These are phyloP conservation scores for Collichthys lucidus DNA, from an alignment of 2,113 vertebrate species.

Conservation along the genomic window DNA sequence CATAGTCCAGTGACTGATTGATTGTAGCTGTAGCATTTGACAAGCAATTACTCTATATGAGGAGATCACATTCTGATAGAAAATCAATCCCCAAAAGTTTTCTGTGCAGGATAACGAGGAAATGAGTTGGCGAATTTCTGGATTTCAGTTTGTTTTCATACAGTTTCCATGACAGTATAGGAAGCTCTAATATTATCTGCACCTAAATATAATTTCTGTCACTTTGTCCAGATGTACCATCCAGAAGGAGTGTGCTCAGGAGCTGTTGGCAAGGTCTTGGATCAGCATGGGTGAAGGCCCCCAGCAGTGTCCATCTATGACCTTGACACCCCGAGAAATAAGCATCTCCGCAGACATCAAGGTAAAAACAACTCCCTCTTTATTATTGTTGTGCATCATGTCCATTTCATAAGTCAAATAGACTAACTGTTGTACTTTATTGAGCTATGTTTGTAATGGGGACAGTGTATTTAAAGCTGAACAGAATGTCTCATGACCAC, in stretches of 20 bases:
- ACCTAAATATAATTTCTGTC: slow-evolving; percentile 8
- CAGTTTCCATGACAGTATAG: background rate
- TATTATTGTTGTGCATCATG: background rate
- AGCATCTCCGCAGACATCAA: slow-evolving; percentile 85
- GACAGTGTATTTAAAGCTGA: slow-evolving; percentile 62
- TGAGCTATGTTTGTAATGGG: slow-evolving; percentile 42
- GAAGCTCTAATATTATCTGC: slow-evolving; percentile 2
- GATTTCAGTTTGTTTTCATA: background rate
- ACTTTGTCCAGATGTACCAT: slow-evolving; percentile 87
- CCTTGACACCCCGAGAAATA: slow-evolving; percentile 90
- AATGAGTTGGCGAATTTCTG: slow-evolving; percentile 5
- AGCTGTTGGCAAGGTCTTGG: slow-evolving; percentile 87
- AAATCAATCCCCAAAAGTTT: background rate
- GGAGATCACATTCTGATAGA: slow-evolving; percentile 28
- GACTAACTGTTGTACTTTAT: slow-evolving; percentile 18
- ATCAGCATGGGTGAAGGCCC: slow-evolving; percentile 87
- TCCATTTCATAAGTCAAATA: slow-evolving; percentile 9
- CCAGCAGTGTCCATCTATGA: slow-evolving; percentile 92
- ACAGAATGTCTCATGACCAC: slow-evolving; percentile 6
- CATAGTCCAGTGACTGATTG: background rate
- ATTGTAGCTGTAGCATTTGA: slow-evolving; percentile 22
- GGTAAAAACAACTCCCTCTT: slow-evolving; percentile 72
- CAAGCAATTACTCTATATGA: slow-evolving; percentile 26
- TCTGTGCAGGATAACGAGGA: background rate
- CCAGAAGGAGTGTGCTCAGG: slow-evolving; percentile 88